Conservation (phyloP, 2,888 invertebrate species). For the Alitta virens region DNA sequence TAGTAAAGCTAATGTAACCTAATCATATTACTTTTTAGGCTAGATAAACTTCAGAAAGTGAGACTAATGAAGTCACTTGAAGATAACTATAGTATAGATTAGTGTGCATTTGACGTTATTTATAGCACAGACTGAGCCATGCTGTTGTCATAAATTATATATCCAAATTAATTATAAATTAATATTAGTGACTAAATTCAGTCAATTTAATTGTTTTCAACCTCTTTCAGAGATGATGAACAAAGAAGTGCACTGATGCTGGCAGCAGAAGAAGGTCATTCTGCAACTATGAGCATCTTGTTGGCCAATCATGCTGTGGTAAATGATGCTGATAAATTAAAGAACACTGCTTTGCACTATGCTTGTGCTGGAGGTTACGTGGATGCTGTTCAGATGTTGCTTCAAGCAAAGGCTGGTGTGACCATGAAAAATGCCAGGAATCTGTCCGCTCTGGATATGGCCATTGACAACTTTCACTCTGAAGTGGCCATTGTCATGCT, state of each 20-base stretch:
- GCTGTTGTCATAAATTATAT: too few relatives aligned
- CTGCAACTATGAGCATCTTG: conserved; percentile 29
- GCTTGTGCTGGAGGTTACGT: conserved; percentile 96
- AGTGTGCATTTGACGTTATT: too few relatives aligned
- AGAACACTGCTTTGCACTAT: conserved; percentile 91
- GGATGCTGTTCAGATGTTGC: conserved; percentile 76
- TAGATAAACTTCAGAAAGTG: too few relatives aligned
- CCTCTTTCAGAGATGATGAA: conserved; percentile 31
- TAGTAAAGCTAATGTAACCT: too few relatives aligned
- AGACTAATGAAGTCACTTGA: too few relatives aligned
- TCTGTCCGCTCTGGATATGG: conserved; percentile 88
- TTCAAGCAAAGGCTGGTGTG: conserved; percentile 82
- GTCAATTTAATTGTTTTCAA: too few relatives aligned
- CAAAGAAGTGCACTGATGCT: conserved; percentile 33
- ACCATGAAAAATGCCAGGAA: conserved; percentile 91
- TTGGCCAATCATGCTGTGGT: conserved; percentile 32
- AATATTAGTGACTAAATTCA: too few relatives aligned
- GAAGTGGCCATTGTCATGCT: conserved; percentile 31
- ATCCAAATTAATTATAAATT: too few relatives aligned
- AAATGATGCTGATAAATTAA: conserved; percentile 31
- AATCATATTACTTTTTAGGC: too few relatives aligned
- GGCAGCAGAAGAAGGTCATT: conserved; percentile 31
- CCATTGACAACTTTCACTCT: conserved; percentile 52
- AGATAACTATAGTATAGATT: too few relatives aligned
- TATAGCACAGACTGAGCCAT: too few relatives aligned